These are phyloP conservation scores for Ormyrus nitidulus DNA, from an alignment of 2,888 invertebrate genomes.

Conservation along the genomic window DNA sequence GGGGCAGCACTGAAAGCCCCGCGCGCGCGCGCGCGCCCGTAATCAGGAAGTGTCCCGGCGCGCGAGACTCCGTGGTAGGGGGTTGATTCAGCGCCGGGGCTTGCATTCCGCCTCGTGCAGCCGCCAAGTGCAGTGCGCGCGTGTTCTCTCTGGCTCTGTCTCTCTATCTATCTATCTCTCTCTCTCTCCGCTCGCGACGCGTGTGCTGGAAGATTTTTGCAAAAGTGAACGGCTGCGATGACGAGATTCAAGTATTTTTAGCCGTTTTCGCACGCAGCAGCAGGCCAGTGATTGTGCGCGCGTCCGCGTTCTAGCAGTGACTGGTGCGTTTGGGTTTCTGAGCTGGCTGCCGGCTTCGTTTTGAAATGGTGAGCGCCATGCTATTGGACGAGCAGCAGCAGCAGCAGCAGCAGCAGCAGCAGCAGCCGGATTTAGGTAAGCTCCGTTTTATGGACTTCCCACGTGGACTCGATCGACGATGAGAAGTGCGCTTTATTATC, in stretches of 20 bases:
- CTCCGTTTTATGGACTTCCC: background rate
- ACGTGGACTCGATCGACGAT: background rate
- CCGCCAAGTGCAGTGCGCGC: constrained; percentile 65
- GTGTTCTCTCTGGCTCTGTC: constrained; percentile 15
- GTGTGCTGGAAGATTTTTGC: background rate
- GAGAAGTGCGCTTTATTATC: background rate
- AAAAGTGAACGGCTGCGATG: constrained; percentile 29
- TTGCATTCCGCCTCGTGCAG: constrained; percentile 67
- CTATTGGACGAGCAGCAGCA: constrained; percentile 62
- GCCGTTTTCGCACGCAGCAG: background rate
- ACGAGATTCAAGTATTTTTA: constrained; percentile 29
- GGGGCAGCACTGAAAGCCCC: background rate
- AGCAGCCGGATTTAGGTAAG: constrained; percentile 66
- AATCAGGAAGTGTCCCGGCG: constrained; percentile 58
- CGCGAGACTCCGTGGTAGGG: constrained; percentile 58
- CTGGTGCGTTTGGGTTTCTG: background rate
- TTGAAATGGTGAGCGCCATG: constrained; percentile 69
- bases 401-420: constrained; percentile 19
- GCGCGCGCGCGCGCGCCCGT: background rate
- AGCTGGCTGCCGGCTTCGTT: too few relatives aligned
- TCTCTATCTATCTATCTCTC: background rate
- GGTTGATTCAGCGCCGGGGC: constrained; percentile 66
- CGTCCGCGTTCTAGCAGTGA: too few relatives aligned
- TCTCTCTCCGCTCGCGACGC: constrained; percentile 16
- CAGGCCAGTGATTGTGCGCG: too few relatives aligned